These are phyloP conservation scores for Marmota flaviventris DNA, from an alignment of 2,113 vertebrate genomes.

Conservation along the genomic window DNA sequence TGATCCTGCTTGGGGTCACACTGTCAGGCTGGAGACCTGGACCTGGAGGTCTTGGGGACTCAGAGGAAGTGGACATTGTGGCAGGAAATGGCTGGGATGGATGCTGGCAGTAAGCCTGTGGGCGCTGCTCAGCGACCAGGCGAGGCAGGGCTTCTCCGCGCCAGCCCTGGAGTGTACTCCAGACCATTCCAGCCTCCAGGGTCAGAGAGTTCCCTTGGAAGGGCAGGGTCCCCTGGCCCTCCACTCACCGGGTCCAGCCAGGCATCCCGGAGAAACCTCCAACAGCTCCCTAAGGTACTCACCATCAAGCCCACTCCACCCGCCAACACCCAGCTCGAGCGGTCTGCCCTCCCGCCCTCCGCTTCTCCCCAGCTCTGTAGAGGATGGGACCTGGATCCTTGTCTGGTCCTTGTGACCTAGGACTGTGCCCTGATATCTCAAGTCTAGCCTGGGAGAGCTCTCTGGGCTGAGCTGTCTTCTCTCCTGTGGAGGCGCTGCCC, in stretches of 20 bases:
- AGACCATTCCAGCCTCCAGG: no score
- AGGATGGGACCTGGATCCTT: neutral
- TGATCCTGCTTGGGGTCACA: conserved; percentile 81
- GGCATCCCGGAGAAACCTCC: neutral
- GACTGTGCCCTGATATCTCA: neutral
- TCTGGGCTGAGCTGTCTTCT: neutral
- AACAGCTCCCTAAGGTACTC: neutral
- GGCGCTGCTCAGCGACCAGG: neutral
- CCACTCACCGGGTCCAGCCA: neutral
- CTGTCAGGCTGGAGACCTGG: conserved; percentile 78
- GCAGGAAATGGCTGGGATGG: conserved; percentile 56
- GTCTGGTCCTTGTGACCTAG: neutral
- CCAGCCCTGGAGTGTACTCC: neutral
- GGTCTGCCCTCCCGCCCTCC: neutral
- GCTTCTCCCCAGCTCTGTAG: accelerated
- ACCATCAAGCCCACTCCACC: neutral
- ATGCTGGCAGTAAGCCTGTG: neutral
- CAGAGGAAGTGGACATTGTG: conserved; percentile 45
- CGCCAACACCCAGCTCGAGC: neutral
- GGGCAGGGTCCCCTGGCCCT: neutral
- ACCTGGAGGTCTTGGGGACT: conserved; percentile 16
- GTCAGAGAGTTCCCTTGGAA: neutral
- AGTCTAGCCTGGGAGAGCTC: neutral
- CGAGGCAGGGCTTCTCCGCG: neutral
- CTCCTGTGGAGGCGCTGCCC: neutral